phyloP scores from a whole-genome alignment of 2,113 vertebrate species.

The Rattus rattus region DNA sequence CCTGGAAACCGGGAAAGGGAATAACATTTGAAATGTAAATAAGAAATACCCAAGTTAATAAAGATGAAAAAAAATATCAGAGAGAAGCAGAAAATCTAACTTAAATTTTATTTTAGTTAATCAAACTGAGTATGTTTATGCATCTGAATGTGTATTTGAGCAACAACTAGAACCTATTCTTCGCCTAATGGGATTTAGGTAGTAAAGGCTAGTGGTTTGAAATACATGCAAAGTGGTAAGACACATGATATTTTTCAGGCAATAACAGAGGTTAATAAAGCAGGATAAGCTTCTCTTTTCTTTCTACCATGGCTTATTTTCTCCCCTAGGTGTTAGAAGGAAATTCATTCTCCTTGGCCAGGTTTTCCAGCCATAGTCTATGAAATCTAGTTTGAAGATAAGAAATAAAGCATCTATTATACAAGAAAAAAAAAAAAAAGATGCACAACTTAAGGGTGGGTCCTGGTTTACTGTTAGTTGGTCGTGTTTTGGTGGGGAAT shows the following conservation, averaged over 20 bases:
- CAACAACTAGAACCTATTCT: slow-evolving; percentile 83
- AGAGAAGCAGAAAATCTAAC: slow-evolving; percentile 72
- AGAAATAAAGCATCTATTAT: not conserved
- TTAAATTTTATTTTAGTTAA: slow-evolving; percentile 67
- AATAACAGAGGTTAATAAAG: too few species aligned
- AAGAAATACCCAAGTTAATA: too few species aligned
- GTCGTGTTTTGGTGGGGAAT: too few species aligned
- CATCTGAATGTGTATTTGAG: not conserved
- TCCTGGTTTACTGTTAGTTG: not conserved
- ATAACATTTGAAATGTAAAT: too few species aligned
- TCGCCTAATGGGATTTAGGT: slow-evolving; percentile 84
- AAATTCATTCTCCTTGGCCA: slow-evolving; percentile 79
- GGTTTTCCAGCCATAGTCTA: slow-evolving; percentile 81
- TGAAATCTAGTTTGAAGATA: slow-evolving; percentile 81
- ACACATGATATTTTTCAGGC: slow-evolving; percentile 78
- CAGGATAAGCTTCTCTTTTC: slow-evolving; percentile 83
- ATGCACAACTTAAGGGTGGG: not conserved
- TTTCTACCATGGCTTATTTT: slow-evolving; percentile 79
- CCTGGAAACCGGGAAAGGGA: too few species aligned
- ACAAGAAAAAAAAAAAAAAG: not conserved
- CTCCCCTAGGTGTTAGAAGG: slow-evolving; percentile 69
- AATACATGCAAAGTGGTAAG: slow-evolving; percentile 84
- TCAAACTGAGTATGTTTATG: not conserved
- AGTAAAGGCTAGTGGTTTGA: slow-evolving; percentile 83
- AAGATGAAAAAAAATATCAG: not conserved